Base-by-base conservation (phyloP, 2,113 vertebrate genomes). In the Nothobranchius furzeri region DNA sequence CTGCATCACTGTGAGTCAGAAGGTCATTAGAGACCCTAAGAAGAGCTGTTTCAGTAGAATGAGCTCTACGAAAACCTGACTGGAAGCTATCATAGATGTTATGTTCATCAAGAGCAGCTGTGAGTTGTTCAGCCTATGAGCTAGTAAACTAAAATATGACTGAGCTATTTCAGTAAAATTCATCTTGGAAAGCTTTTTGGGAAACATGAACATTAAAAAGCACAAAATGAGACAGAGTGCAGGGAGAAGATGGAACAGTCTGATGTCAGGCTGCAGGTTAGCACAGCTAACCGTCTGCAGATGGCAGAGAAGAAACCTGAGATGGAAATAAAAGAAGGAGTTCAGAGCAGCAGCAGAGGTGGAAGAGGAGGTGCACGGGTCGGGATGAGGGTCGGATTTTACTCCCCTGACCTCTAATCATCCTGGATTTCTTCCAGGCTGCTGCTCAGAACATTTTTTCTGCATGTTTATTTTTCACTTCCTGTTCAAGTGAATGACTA, bases 361-460 rank as follows among this genome's bases (percentile, higher is more conserved):
- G 37, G 65, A 70, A 55, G 59, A 60, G 75, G 64, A 13, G 57
- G 55, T 42, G 40, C 40, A 57, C 40, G 37, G 37, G 37, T 40
- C 20, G 20, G 20, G 20, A 20, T 20, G 20, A 20, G 20, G 20
- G 20, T 20, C 30, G 4, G 30, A 30, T 40, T 40, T 9, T 40
- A 40, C 9, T 40, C 72, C 52, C 57, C 64, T 82, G 88, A 91
- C 89, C 89, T 43, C 77, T 67, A 87, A 89, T 91, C 83, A 85
- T 85, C 81, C 70, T 69, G 74, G 78, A 64, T 83, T 76, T 82
- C 58, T 57, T 45, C 75, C 75, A 61, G 70, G 59, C 70, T 53
- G 25, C 24, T 10, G 13, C 59, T 54, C 78, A 64, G 63, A 70
- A 20, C 75, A 12, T 60, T 20, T 30, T 13, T 15, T 61, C 48